These are phyloP conservation scores for Callyntrura guangdongensis DNA, from an alignment of 2,888 invertebrate genomes.

Conservation along the genomic window DNA sequence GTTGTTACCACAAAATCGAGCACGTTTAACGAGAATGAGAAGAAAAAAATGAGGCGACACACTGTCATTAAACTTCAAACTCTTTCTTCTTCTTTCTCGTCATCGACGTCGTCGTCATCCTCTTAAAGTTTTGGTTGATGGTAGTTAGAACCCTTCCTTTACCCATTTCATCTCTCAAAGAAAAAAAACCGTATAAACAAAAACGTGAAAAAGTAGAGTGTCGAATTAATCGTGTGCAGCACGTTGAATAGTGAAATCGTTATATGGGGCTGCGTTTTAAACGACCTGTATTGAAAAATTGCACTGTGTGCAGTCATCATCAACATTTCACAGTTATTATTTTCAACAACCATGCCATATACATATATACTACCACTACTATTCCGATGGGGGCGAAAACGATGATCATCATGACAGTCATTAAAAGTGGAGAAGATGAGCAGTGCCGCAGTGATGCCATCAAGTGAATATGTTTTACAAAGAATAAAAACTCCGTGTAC, in stretches of 20 bases:
- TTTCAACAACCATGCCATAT: neutral
- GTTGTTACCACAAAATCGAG: conserved; percentile 12
- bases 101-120: neutral
- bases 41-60: neutral
- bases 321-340: conserved; percentile 39
- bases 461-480: neutral
- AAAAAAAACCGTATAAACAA: neutral
- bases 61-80: conserved; percentile 50
- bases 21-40: conserved; percentile 22
- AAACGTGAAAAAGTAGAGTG: neutral
- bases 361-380: no score
- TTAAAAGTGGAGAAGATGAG: conserved; percentile 12
- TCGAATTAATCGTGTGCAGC: neutral
- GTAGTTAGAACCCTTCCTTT: neutral
- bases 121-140: neutral
- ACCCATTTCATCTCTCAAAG: neutral
- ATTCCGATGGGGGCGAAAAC: no score
- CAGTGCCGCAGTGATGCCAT: neutral
- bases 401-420: neutral
- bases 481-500: no score
- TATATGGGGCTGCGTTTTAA: neutral
- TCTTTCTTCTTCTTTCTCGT: neutral
- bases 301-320: conserved; percentile 34
- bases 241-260: neutral
- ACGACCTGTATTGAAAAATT: conserved; percentile 35